phyloP scores from a whole-genome alignment of 2,888 invertebrate genomes.

The Polymixis flavicincta region DNA sequence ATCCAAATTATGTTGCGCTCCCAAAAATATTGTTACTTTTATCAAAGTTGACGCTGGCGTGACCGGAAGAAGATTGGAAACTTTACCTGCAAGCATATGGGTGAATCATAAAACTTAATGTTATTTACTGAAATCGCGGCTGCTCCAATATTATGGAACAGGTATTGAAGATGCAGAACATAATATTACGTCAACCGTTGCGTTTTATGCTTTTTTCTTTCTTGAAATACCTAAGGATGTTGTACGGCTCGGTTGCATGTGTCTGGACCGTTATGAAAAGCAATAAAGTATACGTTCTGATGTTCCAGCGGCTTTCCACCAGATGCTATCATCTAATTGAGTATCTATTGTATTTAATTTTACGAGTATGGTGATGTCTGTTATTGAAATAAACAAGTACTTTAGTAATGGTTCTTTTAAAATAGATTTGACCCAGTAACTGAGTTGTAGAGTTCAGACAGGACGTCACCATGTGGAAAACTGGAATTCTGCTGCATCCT shows the following conservation, averaged over 20 bases:
- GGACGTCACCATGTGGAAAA: no score
- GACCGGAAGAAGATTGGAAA: slow-evolving; percentile 46
- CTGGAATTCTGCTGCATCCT: no score
- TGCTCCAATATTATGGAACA: slow-evolving; percentile 37
- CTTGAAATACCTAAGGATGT: slow-evolving; percentile 21
- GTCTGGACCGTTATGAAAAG: slow-evolving; percentile 11
- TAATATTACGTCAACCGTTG: slow-evolving; percentile 38
- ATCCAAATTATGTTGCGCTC: slow-evolving; percentile 4
- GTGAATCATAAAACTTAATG: slow-evolving; percentile 70
- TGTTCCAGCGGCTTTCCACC: slow-evolving; percentile 1
- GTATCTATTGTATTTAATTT: neutral
- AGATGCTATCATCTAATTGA: neutral
- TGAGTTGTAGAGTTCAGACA: no score
- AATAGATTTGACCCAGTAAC: neutral
- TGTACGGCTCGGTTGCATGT: slow-evolving; percentile 19
- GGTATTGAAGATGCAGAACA: slow-evolving; percentile 40
- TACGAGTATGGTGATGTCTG: neutral
- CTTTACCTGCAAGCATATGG: slow-evolving; percentile 65
- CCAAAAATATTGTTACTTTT: slow-evolving; percentile 44
- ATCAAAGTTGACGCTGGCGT: slow-evolving; percentile 46
- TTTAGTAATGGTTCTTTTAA: neutral
- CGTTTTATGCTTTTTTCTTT: slow-evolving; percentile 20
- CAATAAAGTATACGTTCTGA: slow-evolving; percentile 7
- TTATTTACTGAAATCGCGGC: slow-evolving; percentile 64
- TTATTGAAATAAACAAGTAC: neutral